phyloP scores from a whole-genome alignment of 1,140 invertebrate species.

The Eueides isabella region DNA sequence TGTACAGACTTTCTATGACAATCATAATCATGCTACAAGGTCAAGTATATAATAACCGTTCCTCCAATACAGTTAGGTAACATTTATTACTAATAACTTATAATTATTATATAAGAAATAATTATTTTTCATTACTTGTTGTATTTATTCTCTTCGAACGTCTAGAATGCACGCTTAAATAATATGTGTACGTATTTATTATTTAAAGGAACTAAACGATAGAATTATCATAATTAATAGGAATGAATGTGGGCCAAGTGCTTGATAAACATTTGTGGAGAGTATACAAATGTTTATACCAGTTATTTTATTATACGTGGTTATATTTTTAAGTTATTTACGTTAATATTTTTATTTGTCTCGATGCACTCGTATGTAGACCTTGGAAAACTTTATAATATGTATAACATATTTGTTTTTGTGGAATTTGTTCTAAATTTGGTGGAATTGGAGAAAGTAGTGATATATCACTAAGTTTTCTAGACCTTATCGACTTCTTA shows the following conservation, averaged over 20 bases:
- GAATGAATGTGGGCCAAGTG: conserved; percentile 4
- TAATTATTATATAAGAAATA: neutral
- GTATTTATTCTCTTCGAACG: neutral
- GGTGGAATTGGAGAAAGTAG: too few relatives aligned
- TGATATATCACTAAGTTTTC: too few relatives aligned
- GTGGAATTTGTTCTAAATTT: too few relatives aligned
- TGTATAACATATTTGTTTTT: too few relatives aligned
- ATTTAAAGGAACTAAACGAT: neutral
- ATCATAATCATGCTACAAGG: neutral
- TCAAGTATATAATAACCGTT: neutral
- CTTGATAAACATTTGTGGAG: neutral
- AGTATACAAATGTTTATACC: neutral
- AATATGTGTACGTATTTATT: neutral
- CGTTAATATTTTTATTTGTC: too few relatives aligned
- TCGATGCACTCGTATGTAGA: too few relatives aligned
- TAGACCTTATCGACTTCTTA: too few relatives aligned
- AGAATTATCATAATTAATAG: neutral
- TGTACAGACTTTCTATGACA: neutral
- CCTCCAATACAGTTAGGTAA: neutral
- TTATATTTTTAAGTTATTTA: too few relatives aligned
- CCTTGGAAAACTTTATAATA: too few relatives aligned
- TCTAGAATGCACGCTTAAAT: conserved; percentile 2
- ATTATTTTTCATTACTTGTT: neutral
- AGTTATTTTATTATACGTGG: neutral
- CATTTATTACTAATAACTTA: neutral